Evolutionary conservation across 2,888 invertebrate genomes (phyloP), one percentile per base, ranked within the genome.

Genomic region (Mythimna vitellina): DNA sequence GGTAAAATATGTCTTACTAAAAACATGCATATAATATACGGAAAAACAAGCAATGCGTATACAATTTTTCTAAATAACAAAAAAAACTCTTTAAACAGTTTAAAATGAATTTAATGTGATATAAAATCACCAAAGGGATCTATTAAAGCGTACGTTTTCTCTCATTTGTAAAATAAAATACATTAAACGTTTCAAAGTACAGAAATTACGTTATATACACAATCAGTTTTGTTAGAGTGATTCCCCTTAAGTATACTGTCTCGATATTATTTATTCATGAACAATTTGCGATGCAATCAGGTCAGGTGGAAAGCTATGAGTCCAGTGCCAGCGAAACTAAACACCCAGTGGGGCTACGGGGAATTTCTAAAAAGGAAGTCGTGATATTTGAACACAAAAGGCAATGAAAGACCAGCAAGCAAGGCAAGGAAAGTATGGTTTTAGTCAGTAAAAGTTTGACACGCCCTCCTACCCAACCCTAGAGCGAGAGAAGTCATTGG

Each of bases 261-360:
- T 88, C 86, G 86, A 87, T 92, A 94, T 95, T 95, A 95, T 94
- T 94, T 96, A 95, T 96, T 96, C 95, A 96, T 95, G 95, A 95
- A 94, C 93, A 96, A 95, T 95, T 95, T 96, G 92, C 90, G 92
- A 93, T 94, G 94, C 94, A 95, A 95, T 95, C 94, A 94, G 94
- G 94, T 94, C 93, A 93, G 91, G 92, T 91, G 90, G 87, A 81
- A 85, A 65, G 80, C 35, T 66, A 1, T 6, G 25, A 38, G 8
- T 35, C 22, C 58, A 72, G 38, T 62, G 56, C 0, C 10, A 64
- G 70, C 64, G 17, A 62, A 53, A 61, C 61, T 64, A 56, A n/a
- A 46, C 46, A 14, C 17, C 46, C 17, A 46, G 1, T 17, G 5
- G 14, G 17, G 7, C 7, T 17, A 46, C 17, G 17, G 5, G 7